Evolutionary conservation across 2,797 vertebrate genomes (phyloP), one percentile per base, ranked within the genome.

Genomic region (Cynopterus sphinx): DNA sequence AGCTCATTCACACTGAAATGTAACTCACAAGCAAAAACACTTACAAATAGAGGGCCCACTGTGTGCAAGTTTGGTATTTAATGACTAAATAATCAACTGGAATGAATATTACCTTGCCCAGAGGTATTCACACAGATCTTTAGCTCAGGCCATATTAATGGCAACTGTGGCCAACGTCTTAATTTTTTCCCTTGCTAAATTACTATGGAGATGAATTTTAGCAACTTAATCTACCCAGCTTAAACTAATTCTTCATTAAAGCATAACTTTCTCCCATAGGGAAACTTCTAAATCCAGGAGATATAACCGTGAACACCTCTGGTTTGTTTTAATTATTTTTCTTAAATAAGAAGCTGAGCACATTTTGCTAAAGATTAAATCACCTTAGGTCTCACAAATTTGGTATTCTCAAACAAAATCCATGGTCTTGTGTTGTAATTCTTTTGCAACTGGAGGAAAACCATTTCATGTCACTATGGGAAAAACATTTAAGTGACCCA

Each of bases 161-260:
- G 93, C 75, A 96, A 95, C 87, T 95, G 90, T 96, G 85, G 90
- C 85, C 87, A 96, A 96, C 85, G 84, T 95, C 94, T 96, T 94
- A 93, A 95, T 96, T 97, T 90, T 70, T 65, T n/a, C 83, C 81
- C 68, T 91, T 83, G 88, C 74, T 97, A 94, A 97, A 94, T 97
- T 95, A 97, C 94, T 83, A 68, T 87, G 87, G 87, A 96, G 92
- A 91, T 95, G 87, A 95, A 97, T 96, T 97, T 95, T 94, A 95
- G 67, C 91, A 97, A 89, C 70, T 95, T 97, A 97, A 97, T 97
- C 94, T 87, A 93, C 57, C 68, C 65, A 89, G 92, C 78, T 97
- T 97, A 97, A 96, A 93, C 93, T 97, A 97, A 97, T 96, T 97
- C 97, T 97, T 96, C 96, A 97, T 97, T 96, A 98, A 97, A 97